Percentiles rank a stretch among this genome's conserved stretches.
Conservation (phyloP, 2,797 vertebrate genomes). For the Telmatherina bonti region DNA sequence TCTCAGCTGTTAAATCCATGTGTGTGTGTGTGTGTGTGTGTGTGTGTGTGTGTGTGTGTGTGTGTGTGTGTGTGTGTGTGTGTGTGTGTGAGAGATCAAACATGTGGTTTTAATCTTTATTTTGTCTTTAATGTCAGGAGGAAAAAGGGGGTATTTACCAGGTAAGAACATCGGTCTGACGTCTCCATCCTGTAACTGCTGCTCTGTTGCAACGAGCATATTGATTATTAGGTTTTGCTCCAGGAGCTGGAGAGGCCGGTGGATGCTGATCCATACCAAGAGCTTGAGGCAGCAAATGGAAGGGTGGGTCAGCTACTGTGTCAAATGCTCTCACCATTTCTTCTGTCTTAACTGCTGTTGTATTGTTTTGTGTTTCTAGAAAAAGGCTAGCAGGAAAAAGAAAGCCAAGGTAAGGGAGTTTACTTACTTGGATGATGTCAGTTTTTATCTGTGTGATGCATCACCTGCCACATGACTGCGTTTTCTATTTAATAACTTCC, state of each 20-base stretch:
- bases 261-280: conserved; percentile 58
- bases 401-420: conserved; percentile 55
- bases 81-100: neutral
- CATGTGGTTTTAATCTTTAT: neutral
- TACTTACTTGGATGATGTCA: neutral
- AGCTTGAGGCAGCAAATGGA: conserved; percentile 36
- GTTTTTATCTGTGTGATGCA: too few relatives aligned
- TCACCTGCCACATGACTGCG: too few relatives aligned
- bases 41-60: neutral
- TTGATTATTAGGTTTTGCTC: neutral
- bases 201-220: neutral
- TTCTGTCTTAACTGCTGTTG: neutral
- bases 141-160: conserved; percentile 38
- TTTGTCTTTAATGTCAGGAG: conserved; percentile 35
- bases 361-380: conserved; percentile 55
- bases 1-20: too few relatives aligned
- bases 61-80: neutral
- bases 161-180: conserved; percentile 30
- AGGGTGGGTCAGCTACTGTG: conserved; percentile 45
- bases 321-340: neutral
- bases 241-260: conserved; percentile 58
- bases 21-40: neutral
- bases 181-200: neutral
- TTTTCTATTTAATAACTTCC: too few relatives aligned
- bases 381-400: conserved; percentile 62